Percentiles rank a stretch among this genome's conserved stretches.
phyloP scores from a whole-genome alignment of 2,888 invertebrate genomes.

The Phortica magna region DNA sequence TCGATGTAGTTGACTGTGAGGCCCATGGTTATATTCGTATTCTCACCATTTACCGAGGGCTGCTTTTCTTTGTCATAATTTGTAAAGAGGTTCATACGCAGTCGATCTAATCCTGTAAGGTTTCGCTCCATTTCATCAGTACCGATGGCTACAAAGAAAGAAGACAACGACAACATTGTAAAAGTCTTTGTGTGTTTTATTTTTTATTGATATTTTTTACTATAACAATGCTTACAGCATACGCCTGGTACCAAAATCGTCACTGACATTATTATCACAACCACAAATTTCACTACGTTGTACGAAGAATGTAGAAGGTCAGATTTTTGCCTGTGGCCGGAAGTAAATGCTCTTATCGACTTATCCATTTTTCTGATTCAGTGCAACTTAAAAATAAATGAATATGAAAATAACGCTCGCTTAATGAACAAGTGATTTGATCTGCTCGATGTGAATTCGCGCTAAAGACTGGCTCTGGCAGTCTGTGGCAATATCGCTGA shows the following conservation, averaged over 20 bases:
- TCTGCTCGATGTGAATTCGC: constrained; percentile 48
- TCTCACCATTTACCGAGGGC: constrained; percentile 67
- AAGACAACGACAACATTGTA: neutral
- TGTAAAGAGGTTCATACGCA: constrained; percentile 78
- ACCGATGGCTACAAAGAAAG: neutral
- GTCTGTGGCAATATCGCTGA: constrained; percentile 20
- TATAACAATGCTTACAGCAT: constrained; percentile 54
- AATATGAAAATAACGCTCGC: neutral
- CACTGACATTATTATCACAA: constrained; percentile 43
- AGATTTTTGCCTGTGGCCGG: constrained; percentile 60
- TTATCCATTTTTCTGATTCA: constrained; percentile 53
- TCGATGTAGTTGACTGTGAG: constrained; percentile 83
- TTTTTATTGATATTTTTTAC: neutral
- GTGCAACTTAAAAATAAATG: neutral
- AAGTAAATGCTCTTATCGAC: constrained; percentile 68
- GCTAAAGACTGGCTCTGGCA: constrained; percentile 52
- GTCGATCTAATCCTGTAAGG: constrained; percentile 59
- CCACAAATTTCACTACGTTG: constrained; percentile 37
- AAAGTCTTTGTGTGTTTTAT: neutral
- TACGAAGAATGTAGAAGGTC: constrained; percentile 19
- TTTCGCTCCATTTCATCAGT: constrained; percentile 41
- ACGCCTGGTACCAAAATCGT: constrained; percentile 62
- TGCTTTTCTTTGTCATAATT: constrained; percentile 77
- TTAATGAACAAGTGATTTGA: neutral
- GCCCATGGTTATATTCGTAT: constrained; percentile 76